Conservation (phyloP, 2,888 invertebrate species). For the Sisyra terminalis region DNA sequence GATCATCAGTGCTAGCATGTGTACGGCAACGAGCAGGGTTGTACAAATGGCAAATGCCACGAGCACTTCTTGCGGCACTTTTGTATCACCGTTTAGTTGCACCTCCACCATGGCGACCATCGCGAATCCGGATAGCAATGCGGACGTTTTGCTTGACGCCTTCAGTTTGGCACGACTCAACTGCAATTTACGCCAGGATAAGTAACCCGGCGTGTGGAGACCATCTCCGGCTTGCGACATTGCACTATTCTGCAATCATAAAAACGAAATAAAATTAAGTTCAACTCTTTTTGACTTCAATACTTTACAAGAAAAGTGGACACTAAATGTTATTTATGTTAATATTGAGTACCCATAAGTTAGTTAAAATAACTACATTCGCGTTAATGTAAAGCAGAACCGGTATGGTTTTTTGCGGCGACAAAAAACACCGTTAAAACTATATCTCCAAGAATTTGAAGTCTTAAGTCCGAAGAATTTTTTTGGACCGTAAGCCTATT, state of each 20-base stretch:
- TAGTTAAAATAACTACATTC: no score
- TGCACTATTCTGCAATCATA: conserved; percentile 25
- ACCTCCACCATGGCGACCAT: conserved; percentile 99
- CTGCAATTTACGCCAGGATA: conserved; percentile 82
- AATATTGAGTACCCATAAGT: no score
- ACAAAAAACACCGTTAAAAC: no score
- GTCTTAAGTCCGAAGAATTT: no score
- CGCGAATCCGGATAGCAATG: conserved; percentile 89
- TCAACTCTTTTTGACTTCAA: no score
- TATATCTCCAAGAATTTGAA: no score
- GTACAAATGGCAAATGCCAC: conserved; percentile 91
- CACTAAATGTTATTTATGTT: no score
- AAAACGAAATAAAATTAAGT: not conserved
- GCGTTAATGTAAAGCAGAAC: no score
- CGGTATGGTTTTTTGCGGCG: no score
- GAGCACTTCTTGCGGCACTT: conserved; percentile 65
- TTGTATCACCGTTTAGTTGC: conserved; percentile 60
- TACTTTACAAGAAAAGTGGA: no score
- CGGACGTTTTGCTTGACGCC: conserved; percentile 95
- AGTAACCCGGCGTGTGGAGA: conserved; percentile 66
- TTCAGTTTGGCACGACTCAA: conserved; percentile 94
- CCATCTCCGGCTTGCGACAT: conserved; percentile 63
- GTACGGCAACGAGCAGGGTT: conserved; percentile 88
- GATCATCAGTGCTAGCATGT: conserved; percentile 97
- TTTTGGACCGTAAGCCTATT: no score